Percentiles rank a stretch among this genome's conserved stretches.
Conservation (phyloP, 1,140 invertebrate genomes). For the Diplogasteroides magnus region DNA sequence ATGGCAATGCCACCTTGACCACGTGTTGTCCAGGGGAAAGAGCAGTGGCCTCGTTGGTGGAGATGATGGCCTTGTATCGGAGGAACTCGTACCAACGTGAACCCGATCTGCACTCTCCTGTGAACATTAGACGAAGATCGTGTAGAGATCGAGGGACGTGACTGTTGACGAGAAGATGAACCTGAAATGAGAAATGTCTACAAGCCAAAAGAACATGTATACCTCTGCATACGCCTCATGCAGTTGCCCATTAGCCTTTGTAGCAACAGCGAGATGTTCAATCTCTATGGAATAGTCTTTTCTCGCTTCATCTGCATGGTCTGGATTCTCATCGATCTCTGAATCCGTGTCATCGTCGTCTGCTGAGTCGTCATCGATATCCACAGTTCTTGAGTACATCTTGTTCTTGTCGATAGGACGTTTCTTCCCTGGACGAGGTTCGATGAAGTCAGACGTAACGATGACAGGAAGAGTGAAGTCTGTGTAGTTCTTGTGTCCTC, state of each 20-base stretch:
- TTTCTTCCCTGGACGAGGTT: slow-evolving; percentile 11
- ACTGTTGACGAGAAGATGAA: slow-evolving; percentile 10
- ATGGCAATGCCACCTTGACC: slow-evolving; percentile 18
- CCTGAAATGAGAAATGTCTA: background rate
- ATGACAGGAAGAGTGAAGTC: slow-evolving; percentile 19
- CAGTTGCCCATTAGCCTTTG: background rate
- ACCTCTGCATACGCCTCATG: background rate
- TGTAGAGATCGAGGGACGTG: slow-evolving; percentile 11
- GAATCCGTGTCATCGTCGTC: slow-evolving; percentile 27
- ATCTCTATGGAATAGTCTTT: slow-evolving; percentile 24
- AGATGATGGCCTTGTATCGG: slow-evolving; percentile 26
- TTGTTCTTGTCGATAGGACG: background rate
- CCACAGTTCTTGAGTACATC: slow-evolving; percentile 5
- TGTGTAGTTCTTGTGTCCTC: slow-evolving; percentile 7
- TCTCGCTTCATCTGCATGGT: background rate
- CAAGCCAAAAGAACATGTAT: background rate
- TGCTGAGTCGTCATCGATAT: slow-evolving; percentile 24
- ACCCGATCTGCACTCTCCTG: slow-evolving; percentile 21
- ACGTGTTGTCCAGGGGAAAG: slow-evolving; percentile 20
- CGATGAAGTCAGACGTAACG: slow-evolving; percentile 16
- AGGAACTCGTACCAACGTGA: slow-evolving; percentile 33
- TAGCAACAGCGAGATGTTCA: slow-evolving; percentile 18
- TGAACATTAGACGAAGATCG: slow-evolving; percentile 15
- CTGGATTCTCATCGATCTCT: slow-evolving; percentile 12
- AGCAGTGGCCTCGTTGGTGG: slow-evolving; percentile 4